Evolutionary conservation across 2,113 vertebrate species (phyloP), one percentile per base, ranked within the genome.

Genomic region (Melanocharis versteri): DNA sequence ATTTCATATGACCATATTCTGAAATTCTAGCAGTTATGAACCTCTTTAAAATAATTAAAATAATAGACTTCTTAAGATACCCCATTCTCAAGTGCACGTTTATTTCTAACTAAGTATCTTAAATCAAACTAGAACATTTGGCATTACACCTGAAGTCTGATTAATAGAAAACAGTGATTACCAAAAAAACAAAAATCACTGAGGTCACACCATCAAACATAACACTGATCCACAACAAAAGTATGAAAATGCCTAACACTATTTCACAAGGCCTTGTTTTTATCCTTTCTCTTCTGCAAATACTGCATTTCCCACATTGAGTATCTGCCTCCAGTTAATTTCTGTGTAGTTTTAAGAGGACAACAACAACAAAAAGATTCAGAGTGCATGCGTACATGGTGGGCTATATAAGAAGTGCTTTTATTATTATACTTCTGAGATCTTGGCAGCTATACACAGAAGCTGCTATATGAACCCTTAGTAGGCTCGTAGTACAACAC

Each of bases 371-470:
- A 42, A 27, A 2, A 87, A 62, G 58, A 47, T 30, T 62, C 54
- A 48, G 50, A 72, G 50, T 0, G 2, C 11, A 45, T 28, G 28
- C 2, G 2, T n/a, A 33, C 1, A 11, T 5, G 6, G 37, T 8
- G 27, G 24, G 39, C 82, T 62, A 47, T 1, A 10, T 30, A 57
- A 81, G 31, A 47, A 66, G 9, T 27, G 23, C 1, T 24, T 53
- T 76, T 69, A 31, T 82, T 86, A 60, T 51, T 33, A 26, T 5
- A 44, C 14, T 54, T 89, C 56, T 37, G 21, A 47, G 30, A 66
- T 24, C 42, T 86, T 83, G 62, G 90, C 68, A 92, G 37, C 39
- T 24, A 24, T 2, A 69, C 33, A 51, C 4, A 39, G 62, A 90
- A 83, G 33, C 40, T 76, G 42, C 65, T 57, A 1, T 2, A 76